Evolutionary conservation across 1,140 invertebrate genomes (phyloP), one percentile per base, ranked within the genome.

Genomic region (Neelides sp.): DNA sequence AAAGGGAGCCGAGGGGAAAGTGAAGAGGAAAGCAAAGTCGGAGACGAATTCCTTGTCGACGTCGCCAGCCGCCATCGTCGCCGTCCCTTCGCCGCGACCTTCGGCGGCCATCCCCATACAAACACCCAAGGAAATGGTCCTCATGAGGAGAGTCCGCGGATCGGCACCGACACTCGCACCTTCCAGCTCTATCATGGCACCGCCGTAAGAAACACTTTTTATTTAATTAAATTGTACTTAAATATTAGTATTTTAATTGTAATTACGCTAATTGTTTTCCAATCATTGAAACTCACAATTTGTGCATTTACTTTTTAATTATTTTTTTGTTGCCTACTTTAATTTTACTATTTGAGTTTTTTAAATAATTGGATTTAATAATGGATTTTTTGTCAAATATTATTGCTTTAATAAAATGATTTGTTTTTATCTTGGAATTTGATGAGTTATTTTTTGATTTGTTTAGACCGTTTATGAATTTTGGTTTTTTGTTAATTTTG

Each of bases 31-130:
- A 42, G 50, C 49, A 8, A 42, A 37, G 20, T 56, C 54, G 13
- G 54, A 56, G 45, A 50, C 49, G 4, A 49, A 49, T 4, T 52
- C 49, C 28, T 46, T 56, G 32, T 52, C 49, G 1, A 56, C 54
- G 8, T 56, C 54, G 19, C 54, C 54, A 24, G 50, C 45, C 8
- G 40, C 45, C 26, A 4, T 24, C 3, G 15, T 43, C 15, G 39
- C 40, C 1, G 34, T 51, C 10, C 28, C 37, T 3, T 36, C 26
- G 15, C 28, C 45, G 22, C 27, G 42, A 12, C 17, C 47, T 1
- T 17, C 49, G 26, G 20, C 43, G 19, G 35, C 50, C 22, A 24
- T 17, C 3, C 30, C 37, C 39, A 42, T 23, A 12, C 17, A 28
- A 17, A 36, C 30, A 23, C 20, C 34, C 8, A 43, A 41, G 17